phyloP scores from a whole-genome alignment of 1,140 invertebrate genomes.

The Coenobita brevimanus region DNA sequence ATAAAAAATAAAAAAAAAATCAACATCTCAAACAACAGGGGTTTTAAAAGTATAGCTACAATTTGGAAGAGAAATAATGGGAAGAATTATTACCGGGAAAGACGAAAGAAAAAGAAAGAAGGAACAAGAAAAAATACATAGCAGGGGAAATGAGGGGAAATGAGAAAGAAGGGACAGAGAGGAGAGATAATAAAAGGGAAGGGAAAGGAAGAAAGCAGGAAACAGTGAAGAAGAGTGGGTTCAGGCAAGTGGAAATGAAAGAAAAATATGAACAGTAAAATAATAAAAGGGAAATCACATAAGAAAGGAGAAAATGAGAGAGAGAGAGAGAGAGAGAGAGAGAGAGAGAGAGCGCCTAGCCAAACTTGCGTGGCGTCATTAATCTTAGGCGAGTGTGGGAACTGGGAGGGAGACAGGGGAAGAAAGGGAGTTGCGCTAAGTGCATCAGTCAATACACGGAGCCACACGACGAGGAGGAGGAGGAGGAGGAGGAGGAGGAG shows the following conservation, averaged over 20 bases:
- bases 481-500: background rate
- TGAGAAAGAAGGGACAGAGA: no score
- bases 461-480: background rate
- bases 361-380: constrained; percentile 61
- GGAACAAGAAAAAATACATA: background rate
- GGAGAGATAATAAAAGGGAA: background rate
- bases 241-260: no score
- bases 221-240: no score
- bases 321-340: background rate
- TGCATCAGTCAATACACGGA: constrained; percentile 63
- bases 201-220: no score
- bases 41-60: no score
- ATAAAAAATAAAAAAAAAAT: no score
- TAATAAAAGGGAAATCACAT: background rate
- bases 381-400: constrained; percentile 60
- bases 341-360: constrained; percentile 34
- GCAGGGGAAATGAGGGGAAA: background rate
- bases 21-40: no score
- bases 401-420: constrained; percentile 59
- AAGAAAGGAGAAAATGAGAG: background rate
- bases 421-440: constrained; percentile 62
- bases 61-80: background rate
- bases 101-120: background rate
- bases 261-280: no score
- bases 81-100: background rate